These are phyloP conservation scores for Nerophis lumbriciformis DNA, from an alignment of 2,113 vertebrate genomes.

Conservation along the genomic window DNA sequence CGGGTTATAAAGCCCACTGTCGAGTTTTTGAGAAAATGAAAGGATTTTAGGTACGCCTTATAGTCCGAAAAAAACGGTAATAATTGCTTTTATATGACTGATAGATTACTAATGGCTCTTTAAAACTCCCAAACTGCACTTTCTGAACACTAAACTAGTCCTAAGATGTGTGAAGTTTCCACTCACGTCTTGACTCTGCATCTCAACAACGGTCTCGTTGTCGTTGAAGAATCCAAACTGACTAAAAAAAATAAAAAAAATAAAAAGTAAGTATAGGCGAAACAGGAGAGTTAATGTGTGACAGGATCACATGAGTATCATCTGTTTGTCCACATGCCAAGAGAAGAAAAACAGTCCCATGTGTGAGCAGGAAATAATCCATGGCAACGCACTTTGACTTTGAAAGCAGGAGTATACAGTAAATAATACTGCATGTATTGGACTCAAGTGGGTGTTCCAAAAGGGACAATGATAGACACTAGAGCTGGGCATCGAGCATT, in stretches of 20 bases:
- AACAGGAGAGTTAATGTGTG: neutral
- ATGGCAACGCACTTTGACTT: neutral
- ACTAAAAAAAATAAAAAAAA: constrained; percentile 60
- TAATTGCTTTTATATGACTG: too few species aligned
- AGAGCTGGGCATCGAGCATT: too few species aligned
- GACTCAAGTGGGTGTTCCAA: neutral
- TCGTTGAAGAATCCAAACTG: constrained; percentile 87
- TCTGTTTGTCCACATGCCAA: constrained; percentile 5
- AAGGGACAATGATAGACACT: too few species aligned
- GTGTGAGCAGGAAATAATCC: neutral
- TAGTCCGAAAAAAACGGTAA: too few species aligned
- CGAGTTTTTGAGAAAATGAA: too few species aligned
- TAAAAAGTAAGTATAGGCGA: neutral
- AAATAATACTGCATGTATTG: neutral
- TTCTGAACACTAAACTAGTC: neutral
- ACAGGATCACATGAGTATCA: constrained; percentile 38
- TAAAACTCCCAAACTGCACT: neutral
- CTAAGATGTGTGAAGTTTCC: neutral
- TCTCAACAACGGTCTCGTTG: constrained; percentile 83
- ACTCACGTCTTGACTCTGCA: constrained; percentile 81
- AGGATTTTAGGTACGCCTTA: too few species aligned
- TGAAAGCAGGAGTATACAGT: neutral
- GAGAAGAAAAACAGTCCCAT: neutral
- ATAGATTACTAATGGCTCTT: neutral
- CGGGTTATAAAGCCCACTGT: too few species aligned